These are phyloP conservation scores for Strix uralensis DNA, from an alignment of 2,113 vertebrate genomes.

Conservation along the genomic window DNA sequence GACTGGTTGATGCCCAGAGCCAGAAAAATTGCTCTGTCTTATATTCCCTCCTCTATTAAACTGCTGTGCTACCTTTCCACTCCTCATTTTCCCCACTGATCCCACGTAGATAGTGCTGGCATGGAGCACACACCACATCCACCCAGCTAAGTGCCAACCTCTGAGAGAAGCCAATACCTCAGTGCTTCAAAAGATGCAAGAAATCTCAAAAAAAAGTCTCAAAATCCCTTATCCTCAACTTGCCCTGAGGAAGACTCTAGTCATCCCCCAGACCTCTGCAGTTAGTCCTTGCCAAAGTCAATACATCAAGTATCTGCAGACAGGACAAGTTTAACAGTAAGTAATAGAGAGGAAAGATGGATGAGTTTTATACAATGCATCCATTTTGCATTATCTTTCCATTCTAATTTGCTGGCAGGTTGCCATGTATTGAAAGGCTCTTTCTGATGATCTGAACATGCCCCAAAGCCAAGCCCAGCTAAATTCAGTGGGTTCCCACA, in stretches of 20 bases:
- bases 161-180: background rate
- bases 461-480: background rate
- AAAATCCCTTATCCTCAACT: background rate
- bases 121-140: rapidly evolving
- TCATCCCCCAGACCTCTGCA: background rate
- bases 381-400: background rate
- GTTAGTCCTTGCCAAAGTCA: background rate
- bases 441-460: background rate
- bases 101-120: background rate
- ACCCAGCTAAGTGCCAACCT: background rate
- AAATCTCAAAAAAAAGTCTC: background rate
- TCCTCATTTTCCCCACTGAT: background rate
- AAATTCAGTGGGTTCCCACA: no score
- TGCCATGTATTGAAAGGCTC: background rate
- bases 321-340: background rate
- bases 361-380: background rate
- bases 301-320: background rate
- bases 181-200: background rate
- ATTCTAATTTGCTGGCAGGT: background rate
- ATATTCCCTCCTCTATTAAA: background rate
- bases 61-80: background rate
- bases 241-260: background rate
- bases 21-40: background rate
- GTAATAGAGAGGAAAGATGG: background rate
- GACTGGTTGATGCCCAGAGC: background rate